Conservation (phyloP, 2,797 vertebrate species). For the Syngnathus rostellatus region DNA sequence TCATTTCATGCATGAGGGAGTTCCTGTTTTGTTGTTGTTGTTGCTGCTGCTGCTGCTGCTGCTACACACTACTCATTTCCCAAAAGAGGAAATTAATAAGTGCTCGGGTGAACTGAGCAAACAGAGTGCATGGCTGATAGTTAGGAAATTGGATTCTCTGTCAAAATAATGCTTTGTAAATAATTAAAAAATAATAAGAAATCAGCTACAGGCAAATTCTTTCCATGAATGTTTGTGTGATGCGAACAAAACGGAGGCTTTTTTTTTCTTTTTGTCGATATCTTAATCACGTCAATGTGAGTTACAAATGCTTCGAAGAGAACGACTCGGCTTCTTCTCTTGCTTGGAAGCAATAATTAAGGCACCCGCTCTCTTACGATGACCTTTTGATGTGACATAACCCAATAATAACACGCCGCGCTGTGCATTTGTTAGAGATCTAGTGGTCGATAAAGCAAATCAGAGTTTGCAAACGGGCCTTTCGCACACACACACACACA, state of each 20-base stretch:
- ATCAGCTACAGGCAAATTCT: background rate
- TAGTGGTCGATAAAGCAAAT: background rate
- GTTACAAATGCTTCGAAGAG: background rate
- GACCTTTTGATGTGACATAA: background rate
- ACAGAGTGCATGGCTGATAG: conserved; percentile 9
- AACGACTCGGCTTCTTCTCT: background rate
- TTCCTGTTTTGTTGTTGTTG: conserved; percentile 24
- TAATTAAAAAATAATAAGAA: background rate
- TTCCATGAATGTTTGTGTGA: background rate
- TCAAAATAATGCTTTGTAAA: conserved; percentile 28
- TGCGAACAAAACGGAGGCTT: background rate
- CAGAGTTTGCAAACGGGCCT: background rate
- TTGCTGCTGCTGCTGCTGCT: conserved; percentile 22
- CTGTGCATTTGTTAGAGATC: background rate
- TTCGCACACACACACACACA: background rate
- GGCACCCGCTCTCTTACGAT: no score
- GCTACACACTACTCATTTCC: conserved; percentile 30
- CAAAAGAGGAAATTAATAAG: conserved; percentile 47
- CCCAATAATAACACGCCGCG: background rate
- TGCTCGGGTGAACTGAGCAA: conserved; percentile 17
- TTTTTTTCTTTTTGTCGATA: background rate
- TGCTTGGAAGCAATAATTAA: background rate
- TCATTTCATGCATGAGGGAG: conserved; percentile 55
- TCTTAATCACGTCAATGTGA: background rate
- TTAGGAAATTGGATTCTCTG: conserved; percentile 42